These are phyloP conservation scores for Puffinus mauretanicus DNA, from an alignment of 2,113 vertebrate genomes.

Conservation along the genomic window DNA sequence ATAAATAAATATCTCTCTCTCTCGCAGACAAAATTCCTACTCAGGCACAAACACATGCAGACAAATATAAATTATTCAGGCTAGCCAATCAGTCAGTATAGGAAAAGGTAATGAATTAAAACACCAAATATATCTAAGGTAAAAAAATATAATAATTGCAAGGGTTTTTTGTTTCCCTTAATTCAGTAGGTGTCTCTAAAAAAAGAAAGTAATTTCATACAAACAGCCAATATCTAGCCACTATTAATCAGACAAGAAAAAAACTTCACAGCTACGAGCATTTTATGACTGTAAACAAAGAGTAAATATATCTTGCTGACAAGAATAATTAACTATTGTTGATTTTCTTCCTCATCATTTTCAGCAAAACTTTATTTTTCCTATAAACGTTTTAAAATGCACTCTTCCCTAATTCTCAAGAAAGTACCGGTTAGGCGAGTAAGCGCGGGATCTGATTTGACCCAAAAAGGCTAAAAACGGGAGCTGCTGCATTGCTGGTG, in stretches of 20 bases:
- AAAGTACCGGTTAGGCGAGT: neutral
- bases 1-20: neutral
- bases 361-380: neutral
- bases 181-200: neutral
- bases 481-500: neutral
- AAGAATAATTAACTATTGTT: neutral
- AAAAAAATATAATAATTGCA: neutral
- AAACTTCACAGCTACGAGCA: neutral
- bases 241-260: neutral
- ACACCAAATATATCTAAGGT: neutral
- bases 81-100: neutral
- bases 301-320: neutral
- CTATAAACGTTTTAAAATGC: neutral
- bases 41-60: neutral
- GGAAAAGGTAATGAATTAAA: neutral
- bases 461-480: neutral
- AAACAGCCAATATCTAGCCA: neutral
- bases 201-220: neutral
- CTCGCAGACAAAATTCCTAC: neutral
- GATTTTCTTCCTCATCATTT: neutral
- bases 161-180: neutral
- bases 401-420: neutral
- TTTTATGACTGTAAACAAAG: neutral
- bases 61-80: neutral
- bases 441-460: neutral